phyloP scores from a whole-genome alignment of 1,140 invertebrate species.

The Hycleus phaleratus region DNA sequence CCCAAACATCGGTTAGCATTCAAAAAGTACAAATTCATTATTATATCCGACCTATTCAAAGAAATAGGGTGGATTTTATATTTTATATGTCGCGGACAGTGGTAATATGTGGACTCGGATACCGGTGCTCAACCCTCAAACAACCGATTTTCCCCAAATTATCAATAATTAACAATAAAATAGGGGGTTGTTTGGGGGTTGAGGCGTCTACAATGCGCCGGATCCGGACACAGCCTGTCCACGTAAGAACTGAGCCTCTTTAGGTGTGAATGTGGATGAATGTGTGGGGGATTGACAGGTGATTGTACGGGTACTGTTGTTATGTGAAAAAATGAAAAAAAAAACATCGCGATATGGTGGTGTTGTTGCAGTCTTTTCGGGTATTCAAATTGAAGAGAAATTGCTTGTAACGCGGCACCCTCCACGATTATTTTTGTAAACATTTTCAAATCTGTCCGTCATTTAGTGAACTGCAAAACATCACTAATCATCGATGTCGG shows the following conservation, averaged over 20 bases:
- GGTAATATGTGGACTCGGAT: neutral
- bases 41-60: slow-evolving; percentile 14
- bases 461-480: neutral
- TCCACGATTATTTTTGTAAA: slow-evolving; percentile 15
- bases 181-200: too few relatives aligned
- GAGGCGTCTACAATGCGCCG: neutral
- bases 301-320: slow-evolving; percentile 33
- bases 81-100: slow-evolving; percentile 28
- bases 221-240: slow-evolving; percentile 11
- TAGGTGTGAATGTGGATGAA: slow-evolving; percentile 27
- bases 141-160: too few relatives aligned
- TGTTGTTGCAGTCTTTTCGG: neutral
- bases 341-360: neutral
- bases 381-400: too few relatives aligned
- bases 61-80: slow-evolving; percentile 21
- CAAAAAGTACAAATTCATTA: slow-evolving; percentile 37
- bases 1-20: slow-evolving; percentile 30
- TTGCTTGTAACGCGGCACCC: neutral
- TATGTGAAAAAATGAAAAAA: neutral
- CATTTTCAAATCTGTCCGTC: slow-evolving; percentile 6
- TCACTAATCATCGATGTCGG: too few relatives aligned
- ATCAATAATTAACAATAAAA: too few relatives aligned
- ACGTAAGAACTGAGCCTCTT: slow-evolving; percentile 33
- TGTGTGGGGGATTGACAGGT: slow-evolving; percentile 34
- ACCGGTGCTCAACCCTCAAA: too few relatives aligned